These are phyloP conservation scores for Cyaniris semiargus DNA, from an alignment of 2,888 invertebrate species.

Conservation along the genomic window DNA sequence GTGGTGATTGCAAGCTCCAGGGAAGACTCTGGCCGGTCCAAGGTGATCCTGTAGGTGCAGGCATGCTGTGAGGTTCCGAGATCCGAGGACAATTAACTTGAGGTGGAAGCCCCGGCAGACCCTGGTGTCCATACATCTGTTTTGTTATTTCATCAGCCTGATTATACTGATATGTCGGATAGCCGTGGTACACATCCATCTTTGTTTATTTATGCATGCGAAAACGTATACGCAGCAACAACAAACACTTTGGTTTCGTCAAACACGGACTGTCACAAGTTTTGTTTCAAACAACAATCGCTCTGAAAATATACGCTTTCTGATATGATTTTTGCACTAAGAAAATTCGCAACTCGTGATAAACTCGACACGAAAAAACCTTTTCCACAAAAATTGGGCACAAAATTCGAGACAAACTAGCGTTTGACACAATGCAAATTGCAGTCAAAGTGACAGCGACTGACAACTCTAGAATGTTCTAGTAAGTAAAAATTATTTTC, in stretches of 20 bases:
- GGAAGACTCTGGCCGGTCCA: conserved; percentile 79
- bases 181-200: conserved; percentile 67
- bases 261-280: background rate
- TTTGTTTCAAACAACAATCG: background rate
- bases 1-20: conserved; percentile 74
- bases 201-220: conserved; percentile 30
- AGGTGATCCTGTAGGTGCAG: conserved; percentile 65
- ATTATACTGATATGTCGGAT: conserved; percentile 59
- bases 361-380: background rate
- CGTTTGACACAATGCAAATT: background rate
- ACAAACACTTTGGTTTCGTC: background rate
- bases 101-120: conserved; percentile 56
- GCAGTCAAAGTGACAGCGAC: background rate
- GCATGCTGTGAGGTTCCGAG: conserved; percentile 61
- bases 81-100: conserved; percentile 51
- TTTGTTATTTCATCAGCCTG: conserved; percentile 66
- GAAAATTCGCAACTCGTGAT: background rate
- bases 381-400: background rate
- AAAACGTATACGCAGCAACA: conserved; percentile 14
- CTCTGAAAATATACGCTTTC: background rate
- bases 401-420: background rate
- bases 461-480: conserved; percentile 29
- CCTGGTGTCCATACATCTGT: conserved; percentile 68
- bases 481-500: background rate
- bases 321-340: background rate